Conservation (phyloP, 1,140 invertebrate genomes). For the Eurytemora carolleeae region DNA sequence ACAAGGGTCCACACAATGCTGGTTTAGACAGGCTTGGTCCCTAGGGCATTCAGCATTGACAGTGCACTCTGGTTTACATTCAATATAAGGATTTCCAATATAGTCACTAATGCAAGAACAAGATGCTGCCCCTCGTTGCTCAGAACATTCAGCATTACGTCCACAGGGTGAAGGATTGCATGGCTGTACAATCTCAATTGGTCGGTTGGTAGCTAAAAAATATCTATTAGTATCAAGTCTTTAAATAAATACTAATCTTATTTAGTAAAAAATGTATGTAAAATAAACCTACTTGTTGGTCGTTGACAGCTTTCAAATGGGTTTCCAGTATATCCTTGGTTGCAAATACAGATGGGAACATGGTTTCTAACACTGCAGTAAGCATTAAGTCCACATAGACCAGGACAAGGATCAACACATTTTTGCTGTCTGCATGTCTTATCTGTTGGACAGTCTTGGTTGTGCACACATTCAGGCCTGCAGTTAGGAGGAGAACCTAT, state of each 20-base stretch:
- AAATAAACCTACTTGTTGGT: constrained; percentile 23
- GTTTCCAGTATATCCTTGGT: constrained; percentile 67
- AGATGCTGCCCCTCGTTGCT: constrained; percentile 19
- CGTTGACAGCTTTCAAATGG: constrained; percentile 44
- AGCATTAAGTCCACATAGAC: constrained; percentile 45
- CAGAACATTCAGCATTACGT: constrained; percentile 27
- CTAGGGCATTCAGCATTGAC: constrained; percentile 23
- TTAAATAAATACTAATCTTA: constrained; percentile 45
- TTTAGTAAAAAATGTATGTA: constrained; percentile 19
- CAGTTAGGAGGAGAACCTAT: constrained; percentile 49
- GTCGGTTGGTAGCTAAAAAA: constrained; percentile 21
- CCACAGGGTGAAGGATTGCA: constrained; percentile 52
- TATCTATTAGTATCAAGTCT: constrained; percentile 50
- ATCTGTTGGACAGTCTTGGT: constrained; percentile 48
- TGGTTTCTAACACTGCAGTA: constrained; percentile 49
- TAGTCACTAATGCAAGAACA: constrained; percentile 16
- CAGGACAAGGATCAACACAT: constrained; percentile 22
- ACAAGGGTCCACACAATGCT: constrained; percentile 37
- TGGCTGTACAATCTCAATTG: constrained; percentile 29
- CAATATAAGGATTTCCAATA: constrained; percentile 16
- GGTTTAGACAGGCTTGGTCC: constrained; percentile 45
- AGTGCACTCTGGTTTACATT: constrained; percentile 15
- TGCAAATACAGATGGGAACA: constrained; percentile 30
- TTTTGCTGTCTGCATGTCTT: constrained; percentile 37
- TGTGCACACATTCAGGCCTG: constrained; percentile 50